phyloP scores from a whole-genome alignment of 1,140 invertebrate species.

The Trichomalopsis sarcophagae region DNA sequence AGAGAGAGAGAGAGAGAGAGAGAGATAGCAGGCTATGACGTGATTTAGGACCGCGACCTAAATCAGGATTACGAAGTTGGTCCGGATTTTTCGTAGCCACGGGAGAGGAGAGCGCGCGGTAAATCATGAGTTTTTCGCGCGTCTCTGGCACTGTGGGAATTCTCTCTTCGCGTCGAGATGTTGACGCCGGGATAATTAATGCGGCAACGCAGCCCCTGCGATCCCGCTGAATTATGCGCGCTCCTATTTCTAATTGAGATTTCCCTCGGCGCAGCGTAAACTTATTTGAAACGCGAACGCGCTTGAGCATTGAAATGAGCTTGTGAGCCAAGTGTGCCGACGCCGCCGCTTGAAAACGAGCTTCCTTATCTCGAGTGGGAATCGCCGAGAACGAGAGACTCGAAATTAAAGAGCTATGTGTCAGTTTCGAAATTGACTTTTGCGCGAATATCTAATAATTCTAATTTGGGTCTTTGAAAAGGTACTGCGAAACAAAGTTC shows the following conservation, averaged over 20 bases:
- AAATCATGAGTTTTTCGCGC: slow-evolving; percentile 2
- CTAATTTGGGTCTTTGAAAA: no score
- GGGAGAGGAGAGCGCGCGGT: not conserved
- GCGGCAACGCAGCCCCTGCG: no score
- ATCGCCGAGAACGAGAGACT: slow-evolving; percentile 1
- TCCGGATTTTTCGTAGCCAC: slow-evolving; percentile 1
- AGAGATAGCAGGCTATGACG: not conserved
- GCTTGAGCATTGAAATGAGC: not conserved
- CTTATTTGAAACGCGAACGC: no score
- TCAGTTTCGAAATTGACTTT: not conserved
- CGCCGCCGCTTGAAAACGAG: slow-evolving; percentile 17
- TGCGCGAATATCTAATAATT: not conserved
- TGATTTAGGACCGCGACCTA: slow-evolving; percentile 42
- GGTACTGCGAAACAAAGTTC: no score
- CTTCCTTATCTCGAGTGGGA: slow-evolving; percentile 17
- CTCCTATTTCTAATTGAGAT: not conserved
- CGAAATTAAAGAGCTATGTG: no score
- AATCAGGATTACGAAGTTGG: slow-evolving; percentile 35
- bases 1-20: not conserved
- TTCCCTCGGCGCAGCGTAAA: not conserved
- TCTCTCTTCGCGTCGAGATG: not conserved
- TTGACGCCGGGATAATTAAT: not conserved
- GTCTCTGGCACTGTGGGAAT: not conserved
- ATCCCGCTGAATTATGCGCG: no score
- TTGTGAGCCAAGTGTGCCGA: no score